Conservation (phyloP, 1,140 invertebrate genomes). For the Thalassaphorura encarpata region DNA sequence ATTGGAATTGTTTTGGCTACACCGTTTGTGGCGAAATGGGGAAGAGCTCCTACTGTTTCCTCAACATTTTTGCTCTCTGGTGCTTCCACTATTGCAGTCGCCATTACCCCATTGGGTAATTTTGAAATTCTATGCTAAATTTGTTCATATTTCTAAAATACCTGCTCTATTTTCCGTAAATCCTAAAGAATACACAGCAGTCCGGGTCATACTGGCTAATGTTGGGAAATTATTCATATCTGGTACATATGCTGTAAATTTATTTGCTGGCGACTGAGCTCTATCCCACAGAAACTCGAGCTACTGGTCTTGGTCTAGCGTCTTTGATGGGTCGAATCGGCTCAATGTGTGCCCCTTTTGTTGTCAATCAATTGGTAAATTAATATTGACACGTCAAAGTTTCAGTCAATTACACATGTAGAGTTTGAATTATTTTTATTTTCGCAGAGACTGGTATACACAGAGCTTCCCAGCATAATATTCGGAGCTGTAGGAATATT, state of each 20-base stretch:
- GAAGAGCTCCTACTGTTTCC: slow-evolving; percentile 7
- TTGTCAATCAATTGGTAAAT: no score
- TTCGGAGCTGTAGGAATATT: slow-evolving; percentile 16
- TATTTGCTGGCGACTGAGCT: slow-evolving; percentile 39
- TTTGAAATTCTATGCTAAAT: background rate
- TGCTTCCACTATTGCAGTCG: slow-evolving; percentile 1
- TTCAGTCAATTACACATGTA: no score
- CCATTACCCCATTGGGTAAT: slow-evolving; percentile 7
- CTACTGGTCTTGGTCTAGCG: slow-evolving; percentile 13
- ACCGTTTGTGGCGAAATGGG: slow-evolving; percentile 6
- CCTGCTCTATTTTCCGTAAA: background rate
- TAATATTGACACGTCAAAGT: no score
- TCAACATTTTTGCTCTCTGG: slow-evolving; percentile 16
- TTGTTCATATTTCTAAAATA: background rate
- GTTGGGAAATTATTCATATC: slow-evolving; percentile 41
- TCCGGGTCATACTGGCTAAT: slow-evolving; percentile 31
- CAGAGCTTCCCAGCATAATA: slow-evolving; percentile 19
- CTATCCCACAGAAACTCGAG: slow-evolving; percentile 40
- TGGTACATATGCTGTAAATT: slow-evolving; percentile 34
- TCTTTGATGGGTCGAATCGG: slow-evolving; percentile 13
- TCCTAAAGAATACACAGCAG: background rate
- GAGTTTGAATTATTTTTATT: no score
- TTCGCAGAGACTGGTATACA: slow-evolving; percentile 16
- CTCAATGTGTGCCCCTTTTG: slow-evolving; percentile 11
- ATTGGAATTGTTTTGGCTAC: slow-evolving; percentile 8